Conservation (phyloP, 2,113 vertebrate genomes). For the Ranitomeya imitator region DNA sequence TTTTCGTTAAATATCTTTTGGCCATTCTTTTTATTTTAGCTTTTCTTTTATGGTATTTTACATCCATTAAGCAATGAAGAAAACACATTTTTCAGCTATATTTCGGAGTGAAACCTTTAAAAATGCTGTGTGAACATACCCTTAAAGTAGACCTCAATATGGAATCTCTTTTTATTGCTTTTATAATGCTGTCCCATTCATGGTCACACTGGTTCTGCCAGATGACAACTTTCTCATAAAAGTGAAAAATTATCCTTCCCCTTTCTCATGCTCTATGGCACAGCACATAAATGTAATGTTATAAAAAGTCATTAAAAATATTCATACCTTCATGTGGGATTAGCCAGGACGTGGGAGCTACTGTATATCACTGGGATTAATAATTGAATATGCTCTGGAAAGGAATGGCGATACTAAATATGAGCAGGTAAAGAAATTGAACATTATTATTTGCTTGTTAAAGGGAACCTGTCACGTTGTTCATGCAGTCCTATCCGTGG, state of each 20-base stretch:
- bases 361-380: neutral
- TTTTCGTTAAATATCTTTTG: no score
- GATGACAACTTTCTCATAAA: constrained; percentile 14
- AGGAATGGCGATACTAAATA: neutral
- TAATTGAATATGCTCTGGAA: neutral
- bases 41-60: no score
- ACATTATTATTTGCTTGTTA: no score
- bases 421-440: neutral
- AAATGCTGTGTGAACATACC: no score
- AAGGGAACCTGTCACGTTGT: no score
- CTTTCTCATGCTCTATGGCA: constrained; percentile 22
- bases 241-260: neutral
- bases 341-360: constrained; percentile 13
- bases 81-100: no score
- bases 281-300: neutral
- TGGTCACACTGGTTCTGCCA: neutral
- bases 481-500: no score
- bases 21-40: no score
- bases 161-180: neutral
- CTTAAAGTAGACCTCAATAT: no score
- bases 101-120: no score
- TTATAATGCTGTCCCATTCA: neutral
- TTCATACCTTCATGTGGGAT: neutral
- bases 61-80: no score
- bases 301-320: neutral